Evolutionary conservation across 2,888 invertebrate species (phyloP).

Genomic region (Tiphia femorata): DNA sequence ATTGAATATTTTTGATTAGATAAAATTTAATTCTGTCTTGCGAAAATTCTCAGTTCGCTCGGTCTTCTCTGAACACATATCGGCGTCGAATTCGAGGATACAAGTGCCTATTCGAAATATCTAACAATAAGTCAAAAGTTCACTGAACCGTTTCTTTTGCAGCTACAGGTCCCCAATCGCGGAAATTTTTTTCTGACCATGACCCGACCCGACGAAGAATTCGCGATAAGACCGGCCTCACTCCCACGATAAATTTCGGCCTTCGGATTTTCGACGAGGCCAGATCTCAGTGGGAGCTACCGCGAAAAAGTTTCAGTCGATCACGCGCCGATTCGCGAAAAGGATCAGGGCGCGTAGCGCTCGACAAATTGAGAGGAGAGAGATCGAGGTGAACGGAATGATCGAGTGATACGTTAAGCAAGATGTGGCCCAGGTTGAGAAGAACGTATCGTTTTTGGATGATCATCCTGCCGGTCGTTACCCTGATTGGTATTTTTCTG

Average conservation of each 20-base stretch:
- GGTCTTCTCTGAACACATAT: too few relatives aligned
- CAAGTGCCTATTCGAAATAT: too few relatives aligned
- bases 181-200: constrained; percentile 31
- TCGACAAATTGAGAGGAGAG: too few relatives aligned
- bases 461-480: constrained; percentile 39
- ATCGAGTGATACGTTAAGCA: constrained; percentile 13
- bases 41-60: too few relatives aligned
- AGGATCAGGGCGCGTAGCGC: not conserved
- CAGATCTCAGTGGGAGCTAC: constrained; percentile 17
- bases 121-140: too few relatives aligned
- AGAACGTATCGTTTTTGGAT: constrained; percentile 56
- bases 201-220: constrained; percentile 41
- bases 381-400: constrained; percentile 3
- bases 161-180: too few relatives aligned
- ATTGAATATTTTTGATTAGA: too few relatives aligned
- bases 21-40: too few relatives aligned
- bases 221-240: constrained; percentile 25
- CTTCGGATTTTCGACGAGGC: constrained; percentile 2
- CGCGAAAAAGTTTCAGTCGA: constrained; percentile 20
- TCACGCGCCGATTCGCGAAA: not conserved
- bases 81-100: too few relatives aligned
- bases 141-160: too few relatives aligned
- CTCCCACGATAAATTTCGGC: constrained; percentile 32
- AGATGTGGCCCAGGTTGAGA: constrained; percentile 62
- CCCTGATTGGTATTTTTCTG: constrained; percentile 49